A percentile compares a stretch with the other conserved stretches of the same genome.
phyloP scores from a whole-genome alignment of 1,140 invertebrate species.

The Papilio helenus region DNA sequence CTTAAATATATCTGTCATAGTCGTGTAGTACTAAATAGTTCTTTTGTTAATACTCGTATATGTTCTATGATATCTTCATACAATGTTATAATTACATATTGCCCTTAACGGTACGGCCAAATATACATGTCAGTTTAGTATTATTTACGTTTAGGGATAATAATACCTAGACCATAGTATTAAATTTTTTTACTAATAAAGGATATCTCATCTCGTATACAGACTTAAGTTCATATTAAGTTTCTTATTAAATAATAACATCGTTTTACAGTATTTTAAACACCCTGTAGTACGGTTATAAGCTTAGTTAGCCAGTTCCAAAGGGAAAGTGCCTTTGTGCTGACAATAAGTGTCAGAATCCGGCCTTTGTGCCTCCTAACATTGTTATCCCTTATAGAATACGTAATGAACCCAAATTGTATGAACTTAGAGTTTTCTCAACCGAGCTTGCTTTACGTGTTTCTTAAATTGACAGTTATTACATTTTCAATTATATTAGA shows the following conservation, averaged over 20 bases:
- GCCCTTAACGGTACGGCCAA: no score
- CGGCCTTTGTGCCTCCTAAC: slow-evolving; percentile 35
- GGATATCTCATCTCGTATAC: no score
- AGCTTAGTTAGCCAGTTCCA: slow-evolving; percentile 17
- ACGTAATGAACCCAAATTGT: slow-evolving; percentile 29
- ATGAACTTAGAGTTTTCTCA: slow-evolving; percentile 34
- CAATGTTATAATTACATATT: no score
- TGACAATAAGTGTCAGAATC: slow-evolving; percentile 35
- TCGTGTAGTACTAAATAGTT: background rate
- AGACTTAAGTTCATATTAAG: background rate
- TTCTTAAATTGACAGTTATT: slow-evolving; percentile 30
- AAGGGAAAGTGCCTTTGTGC: slow-evolving; percentile 32
- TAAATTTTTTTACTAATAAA: no score
- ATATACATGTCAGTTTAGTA: no score
- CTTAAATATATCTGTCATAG: background rate
- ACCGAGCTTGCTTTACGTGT: slow-evolving; percentile 2
- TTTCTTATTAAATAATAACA: background rate
- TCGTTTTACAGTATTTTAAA: slow-evolving; percentile 6
- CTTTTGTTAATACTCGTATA: no score
- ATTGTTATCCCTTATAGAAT: slow-evolving; percentile 37
- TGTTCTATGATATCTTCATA: no score
- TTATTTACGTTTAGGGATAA: background rate
- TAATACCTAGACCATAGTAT: background rate
- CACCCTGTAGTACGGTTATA: slow-evolving; percentile 25
- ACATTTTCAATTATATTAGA: slow-evolving; percentile 4